phyloP scores from a whole-genome alignment of 2,888 invertebrate genomes.

The Bombyx huttoni region DNA sequence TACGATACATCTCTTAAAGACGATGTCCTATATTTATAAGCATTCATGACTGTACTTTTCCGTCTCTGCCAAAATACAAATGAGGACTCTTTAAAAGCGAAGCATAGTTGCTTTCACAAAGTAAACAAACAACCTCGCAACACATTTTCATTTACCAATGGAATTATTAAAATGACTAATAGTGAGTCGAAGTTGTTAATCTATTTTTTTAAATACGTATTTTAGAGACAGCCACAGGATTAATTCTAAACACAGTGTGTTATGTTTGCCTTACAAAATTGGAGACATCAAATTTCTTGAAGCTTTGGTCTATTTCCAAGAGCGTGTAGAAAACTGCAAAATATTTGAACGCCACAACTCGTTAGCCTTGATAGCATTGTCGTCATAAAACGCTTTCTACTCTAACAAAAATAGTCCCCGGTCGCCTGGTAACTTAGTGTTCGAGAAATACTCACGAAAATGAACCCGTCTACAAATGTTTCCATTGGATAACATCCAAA shows the following conservation, averaged over 20 bases:
- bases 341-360: slow-evolving; percentile 1
- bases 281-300: background rate
- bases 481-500: slow-evolving; percentile 63
- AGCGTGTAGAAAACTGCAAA: slow-evolving; percentile 7
- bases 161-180: too few relatives aligned
- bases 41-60: too few relatives aligned
- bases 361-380: slow-evolving; percentile 20
- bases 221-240: too few relatives aligned
- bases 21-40: background rate
- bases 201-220: too few relatives aligned
- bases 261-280: background rate
- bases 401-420: slow-evolving; percentile 45
- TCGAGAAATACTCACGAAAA: slow-evolving; percentile 58
- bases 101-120: too few relatives aligned
- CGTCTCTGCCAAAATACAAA: too few relatives aligned
- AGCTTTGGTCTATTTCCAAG: slow-evolving; percentile 1
- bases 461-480: slow-evolving; percentile 41
- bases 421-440: slow-evolving; percentile 43
- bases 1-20: background rate
- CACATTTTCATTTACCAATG: too few relatives aligned
- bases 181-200: too few relatives aligned
- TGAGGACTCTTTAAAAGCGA: too few relatives aligned
- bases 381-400: slow-evolving; percentile 23
- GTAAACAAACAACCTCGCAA: too few relatives aligned
- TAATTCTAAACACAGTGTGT: background rate